phyloP scores from a whole-genome alignment of 2,888 invertebrate species.

The Capitulum mitella region DNA sequence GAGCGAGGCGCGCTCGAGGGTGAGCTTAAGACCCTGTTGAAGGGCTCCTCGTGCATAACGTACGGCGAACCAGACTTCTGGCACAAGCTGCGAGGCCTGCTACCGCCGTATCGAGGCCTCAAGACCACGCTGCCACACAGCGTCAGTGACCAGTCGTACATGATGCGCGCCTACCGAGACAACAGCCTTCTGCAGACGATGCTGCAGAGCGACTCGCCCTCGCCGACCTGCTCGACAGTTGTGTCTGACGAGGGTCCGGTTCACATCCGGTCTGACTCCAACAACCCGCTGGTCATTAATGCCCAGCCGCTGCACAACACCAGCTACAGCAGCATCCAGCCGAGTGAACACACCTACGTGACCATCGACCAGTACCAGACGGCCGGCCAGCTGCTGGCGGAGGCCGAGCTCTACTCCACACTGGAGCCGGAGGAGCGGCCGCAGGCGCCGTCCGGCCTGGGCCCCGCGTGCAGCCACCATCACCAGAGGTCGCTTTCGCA shows the following conservation, averaged over 20 bases:
- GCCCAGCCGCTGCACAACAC: conserved; percentile 21
- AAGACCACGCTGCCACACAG: conserved; percentile 15
- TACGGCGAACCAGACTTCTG: conserved; percentile 90
- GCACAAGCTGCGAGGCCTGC: conserved; percentile 78
- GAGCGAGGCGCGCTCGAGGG: conserved; percentile 71
- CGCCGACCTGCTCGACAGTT: conserved; percentile 15
- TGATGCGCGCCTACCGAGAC: not conserved
- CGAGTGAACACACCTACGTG: conserved; percentile 36
- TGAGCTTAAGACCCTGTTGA: conserved; percentile 66
- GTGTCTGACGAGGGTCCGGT: conserved; percentile 23
- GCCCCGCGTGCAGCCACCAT: not conserved
- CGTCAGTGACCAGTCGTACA: conserved; percentile 21
- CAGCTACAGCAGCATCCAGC: conserved; percentile 33
- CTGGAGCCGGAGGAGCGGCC: conserved; percentile 19
- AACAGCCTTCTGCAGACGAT: not conserved
- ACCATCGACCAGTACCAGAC: conserved; percentile 32
- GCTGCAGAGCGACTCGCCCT: conserved; percentile 19
- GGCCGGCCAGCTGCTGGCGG: not conserved
- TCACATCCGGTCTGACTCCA: conserved; percentile 1
- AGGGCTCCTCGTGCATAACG: conserved; percentile 71
- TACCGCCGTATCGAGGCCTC: conserved; percentile 54
- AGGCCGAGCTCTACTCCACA: conserved; percentile 4
- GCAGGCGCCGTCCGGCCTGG: not conserved
- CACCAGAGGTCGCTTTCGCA: conserved; percentile 6
- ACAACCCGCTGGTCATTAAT: conserved; percentile 8